Percentiles rank a stretch among this genome's conserved stretches.
These are phyloP conservation scores for Neostethus bicornis DNA, from an alignment of 2,797 vertebrate species.

Conservation along the genomic window DNA sequence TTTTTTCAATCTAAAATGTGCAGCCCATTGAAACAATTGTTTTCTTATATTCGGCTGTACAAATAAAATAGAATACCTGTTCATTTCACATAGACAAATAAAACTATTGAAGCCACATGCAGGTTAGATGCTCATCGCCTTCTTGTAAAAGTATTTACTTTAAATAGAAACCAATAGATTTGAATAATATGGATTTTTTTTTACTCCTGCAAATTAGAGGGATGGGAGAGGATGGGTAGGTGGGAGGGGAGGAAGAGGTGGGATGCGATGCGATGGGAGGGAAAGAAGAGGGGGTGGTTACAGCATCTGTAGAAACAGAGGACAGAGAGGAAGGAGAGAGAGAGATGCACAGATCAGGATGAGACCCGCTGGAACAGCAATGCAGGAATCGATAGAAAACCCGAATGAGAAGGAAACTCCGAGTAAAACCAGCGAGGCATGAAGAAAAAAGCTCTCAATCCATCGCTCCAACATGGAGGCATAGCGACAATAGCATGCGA, in stretches of 20 bases:
- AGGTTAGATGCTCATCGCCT: no score
- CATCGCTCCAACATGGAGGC: conserved; percentile 75
- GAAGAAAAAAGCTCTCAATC: conserved; percentile 44
- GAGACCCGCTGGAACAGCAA: conserved; percentile 51
- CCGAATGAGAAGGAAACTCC: conserved; percentile 39
- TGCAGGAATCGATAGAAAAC: conserved; percentile 49
- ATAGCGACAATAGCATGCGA: conserved; percentile 57
- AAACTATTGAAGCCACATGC: no score
- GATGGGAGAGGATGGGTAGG: conserved; percentile 33
- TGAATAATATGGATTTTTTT: no score
- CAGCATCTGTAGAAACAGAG: conserved; percentile 68
- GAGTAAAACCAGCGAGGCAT: conserved; percentile 43
- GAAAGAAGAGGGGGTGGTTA: conserved; percentile 43
- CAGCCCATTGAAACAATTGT: no score
- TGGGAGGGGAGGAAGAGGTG: conserved; percentile 17
- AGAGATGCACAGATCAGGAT: conserved; percentile 59
- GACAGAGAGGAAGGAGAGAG: conserved; percentile 34
- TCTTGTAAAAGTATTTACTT: no score
- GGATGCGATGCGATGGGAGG: no score
- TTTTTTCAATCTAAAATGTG: no score
- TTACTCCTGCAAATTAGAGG: no score
- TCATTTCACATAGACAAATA: no score
- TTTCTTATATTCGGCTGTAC: no score
- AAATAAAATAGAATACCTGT: no score
- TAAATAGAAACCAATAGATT: no score